These are phyloP conservation scores for Onychomys leucogaster DNA, from an alignment of 2,797 vertebrate genomes.

Conservation along the genomic window DNA sequence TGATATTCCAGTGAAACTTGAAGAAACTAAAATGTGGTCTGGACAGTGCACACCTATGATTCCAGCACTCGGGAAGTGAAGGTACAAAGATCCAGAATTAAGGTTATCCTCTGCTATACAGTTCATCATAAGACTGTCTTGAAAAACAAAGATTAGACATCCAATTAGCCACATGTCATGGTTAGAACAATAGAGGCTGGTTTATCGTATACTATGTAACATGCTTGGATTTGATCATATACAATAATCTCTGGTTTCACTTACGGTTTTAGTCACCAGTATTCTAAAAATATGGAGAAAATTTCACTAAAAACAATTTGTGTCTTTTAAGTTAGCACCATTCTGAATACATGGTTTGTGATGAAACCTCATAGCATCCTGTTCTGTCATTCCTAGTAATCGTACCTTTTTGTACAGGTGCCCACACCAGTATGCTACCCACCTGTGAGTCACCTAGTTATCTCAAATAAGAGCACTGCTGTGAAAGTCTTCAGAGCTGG, in stretches of 20 bases:
- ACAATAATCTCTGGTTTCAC: neutral
- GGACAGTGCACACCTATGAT: neutral
- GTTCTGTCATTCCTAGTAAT: neutral
- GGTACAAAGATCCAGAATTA: neutral
- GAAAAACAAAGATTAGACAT: neutral
- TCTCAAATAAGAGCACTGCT: neutral
- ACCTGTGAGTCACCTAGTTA: neutral
- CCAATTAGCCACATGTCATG: neutral
- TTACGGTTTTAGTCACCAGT: neutral
- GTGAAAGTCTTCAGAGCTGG: neutral
- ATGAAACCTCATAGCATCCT: neutral
- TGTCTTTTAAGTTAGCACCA: neutral
- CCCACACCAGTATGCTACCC: neutral
- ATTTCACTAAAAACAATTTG: neutral
- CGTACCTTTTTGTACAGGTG: neutral
- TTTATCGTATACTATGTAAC: conserved; percentile 6
- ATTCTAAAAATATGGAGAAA: neutral
- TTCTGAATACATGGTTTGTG: neutral
- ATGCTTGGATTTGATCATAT: conserved; percentile 28
- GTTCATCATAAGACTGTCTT: neutral
- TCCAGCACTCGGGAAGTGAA: neutral
- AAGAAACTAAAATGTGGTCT: neutral
- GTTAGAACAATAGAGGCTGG: neutral
- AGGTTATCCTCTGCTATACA: neutral
- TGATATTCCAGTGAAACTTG: neutral